Percentiles rank a stretch among this genome's conserved stretches.
phyloP scores from a whole-genome alignment of 1,140 invertebrate species.

The Drosophila teissieri region DNA sequence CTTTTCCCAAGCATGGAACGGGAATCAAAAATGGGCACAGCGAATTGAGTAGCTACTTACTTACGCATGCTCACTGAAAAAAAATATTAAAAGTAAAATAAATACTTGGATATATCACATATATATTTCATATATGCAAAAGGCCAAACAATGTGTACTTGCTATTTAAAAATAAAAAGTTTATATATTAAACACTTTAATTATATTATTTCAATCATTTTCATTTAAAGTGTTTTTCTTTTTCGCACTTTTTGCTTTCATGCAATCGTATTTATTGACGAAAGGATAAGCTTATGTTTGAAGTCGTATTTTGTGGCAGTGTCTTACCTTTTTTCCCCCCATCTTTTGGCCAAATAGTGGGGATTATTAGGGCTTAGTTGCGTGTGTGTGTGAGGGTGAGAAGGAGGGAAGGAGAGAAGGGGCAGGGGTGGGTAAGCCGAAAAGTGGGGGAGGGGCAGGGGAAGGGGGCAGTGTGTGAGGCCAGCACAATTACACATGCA shows the following conservation, averaged over 20 bases:
- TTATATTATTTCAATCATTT: too few species aligned
- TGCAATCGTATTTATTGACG: too few species aligned
- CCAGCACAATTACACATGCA: slow-evolving; percentile 77
- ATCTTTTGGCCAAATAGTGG: slow-evolving; percentile 63
- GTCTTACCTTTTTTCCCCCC: slow-evolving; percentile 24
- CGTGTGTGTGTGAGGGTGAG: slow-evolving; percentile 28
- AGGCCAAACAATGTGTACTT: too few species aligned
- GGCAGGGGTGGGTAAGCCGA: slow-evolving; percentile 3
- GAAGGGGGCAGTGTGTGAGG: slow-evolving; percentile 23
- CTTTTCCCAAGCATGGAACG: slow-evolving; percentile 10
- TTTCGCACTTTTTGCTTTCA: too few species aligned
- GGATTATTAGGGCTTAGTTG: slow-evolving; percentile 75
- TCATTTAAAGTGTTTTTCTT: too few species aligned
- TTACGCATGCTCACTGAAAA: slow-evolving; percentile 22
- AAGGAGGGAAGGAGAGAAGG: neutral
- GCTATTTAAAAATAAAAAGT: too few species aligned
- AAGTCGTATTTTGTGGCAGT: neutral
- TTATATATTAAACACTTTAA: too few species aligned
- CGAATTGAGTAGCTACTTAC: slow-evolving; percentile 21
- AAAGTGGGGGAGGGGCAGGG: neutral
- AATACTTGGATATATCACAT: too few species aligned
- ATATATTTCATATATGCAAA: too few species aligned
- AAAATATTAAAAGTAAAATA: neutral
- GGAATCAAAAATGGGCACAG: slow-evolving; percentile 19
- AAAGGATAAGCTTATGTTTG: too few species aligned